Conservation (phyloP, 2,888 invertebrate genomes). For the Euclidia mi region DNA sequence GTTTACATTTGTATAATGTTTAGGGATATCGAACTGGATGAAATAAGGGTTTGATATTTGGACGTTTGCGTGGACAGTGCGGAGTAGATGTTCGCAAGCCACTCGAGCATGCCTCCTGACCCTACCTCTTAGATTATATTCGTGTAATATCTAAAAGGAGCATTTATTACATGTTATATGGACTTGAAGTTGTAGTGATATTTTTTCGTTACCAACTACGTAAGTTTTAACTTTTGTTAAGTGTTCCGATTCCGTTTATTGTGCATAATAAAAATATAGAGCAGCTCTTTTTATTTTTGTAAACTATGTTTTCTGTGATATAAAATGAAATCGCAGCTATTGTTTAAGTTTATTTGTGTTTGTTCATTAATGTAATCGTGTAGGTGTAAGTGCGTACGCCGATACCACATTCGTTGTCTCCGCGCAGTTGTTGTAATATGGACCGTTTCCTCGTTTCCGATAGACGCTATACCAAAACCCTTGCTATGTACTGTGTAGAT, state of each 20-base stretch:
- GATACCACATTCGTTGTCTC: constrained; percentile 31
- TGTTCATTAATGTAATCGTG: constrained; percentile 45
- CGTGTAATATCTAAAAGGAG: constrained; percentile 68
- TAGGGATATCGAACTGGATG: constrained; percentile 52
- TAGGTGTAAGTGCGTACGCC: constrained; percentile 36
- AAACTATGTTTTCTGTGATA: constrained; percentile 76
- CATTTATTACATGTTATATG: constrained; percentile 73
- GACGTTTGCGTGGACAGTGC: constrained; percentile 26
- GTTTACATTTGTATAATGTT: constrained; percentile 39
- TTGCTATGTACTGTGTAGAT: constrained; percentile 22
- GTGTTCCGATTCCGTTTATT: constrained; percentile 62
- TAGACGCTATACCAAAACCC: constrained; percentile 48
- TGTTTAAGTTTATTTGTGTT: constrained; percentile 60
- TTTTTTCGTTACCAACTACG: constrained; percentile 83
- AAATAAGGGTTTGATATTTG: constrained; percentile 51
- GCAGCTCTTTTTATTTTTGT: constrained; percentile 62
- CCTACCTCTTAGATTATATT: constrained; percentile 72
- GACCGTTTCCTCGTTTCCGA: constrained; percentile 32
- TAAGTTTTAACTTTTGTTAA: constrained; percentile 72
- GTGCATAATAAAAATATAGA: constrained; percentile 46
- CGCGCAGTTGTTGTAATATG: constrained; percentile 28
- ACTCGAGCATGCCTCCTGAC: constrained; percentile 52
- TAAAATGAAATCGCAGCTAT: constrained; percentile 66
- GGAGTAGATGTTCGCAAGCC: constrained; percentile 39
- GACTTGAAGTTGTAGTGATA: constrained; percentile 79